A percentile compares a stretch with the other conserved stretches of the same genome.
phyloP scores from a whole-genome alignment of 1,140 invertebrate genomes.

The Heliconius eleuchia region DNA sequence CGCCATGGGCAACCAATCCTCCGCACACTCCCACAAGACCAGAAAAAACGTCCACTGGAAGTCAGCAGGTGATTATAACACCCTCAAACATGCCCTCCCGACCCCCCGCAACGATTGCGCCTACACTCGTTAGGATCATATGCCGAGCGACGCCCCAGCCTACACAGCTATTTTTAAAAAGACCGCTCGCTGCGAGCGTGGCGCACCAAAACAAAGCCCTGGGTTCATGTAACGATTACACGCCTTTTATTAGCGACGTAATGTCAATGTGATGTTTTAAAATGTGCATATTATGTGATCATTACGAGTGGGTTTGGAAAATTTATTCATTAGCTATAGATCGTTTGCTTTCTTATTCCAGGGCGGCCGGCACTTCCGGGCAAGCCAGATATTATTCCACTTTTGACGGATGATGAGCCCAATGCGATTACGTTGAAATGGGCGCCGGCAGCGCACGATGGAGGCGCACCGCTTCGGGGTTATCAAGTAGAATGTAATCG shows the following conservation, averaged over 20 bases:
- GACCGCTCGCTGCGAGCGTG: constrained; percentile 73
- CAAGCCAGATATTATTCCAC: constrained; percentile 87
- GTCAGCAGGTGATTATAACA: constrained; percentile 83
- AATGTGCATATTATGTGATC: background rate
- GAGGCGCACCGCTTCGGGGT: constrained; percentile 93
- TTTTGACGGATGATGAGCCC: constrained; percentile 86
- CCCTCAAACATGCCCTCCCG: constrained; percentile 32
- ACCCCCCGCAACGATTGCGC: constrained; percentile 17
- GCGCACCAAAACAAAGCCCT: constrained; percentile 77
- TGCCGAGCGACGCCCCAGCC: constrained; percentile 50
- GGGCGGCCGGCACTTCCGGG: constrained; percentile 89
- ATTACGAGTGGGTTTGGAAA: background rate
- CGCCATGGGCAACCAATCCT: constrained; percentile 80
- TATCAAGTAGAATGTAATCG: constrained; percentile 91
- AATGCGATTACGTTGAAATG: constrained; percentile 94
- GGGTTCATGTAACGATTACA: constrained; percentile 64
- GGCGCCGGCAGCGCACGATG: constrained; percentile 90
- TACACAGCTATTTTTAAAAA: constrained; percentile 73
- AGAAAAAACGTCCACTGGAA: constrained; percentile 88
- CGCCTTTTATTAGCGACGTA: constrained; percentile 8
- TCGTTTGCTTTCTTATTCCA: constrained; percentile 70
- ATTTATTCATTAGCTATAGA: background rate
- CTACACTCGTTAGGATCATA: constrained; percentile 29
- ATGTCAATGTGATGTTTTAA: background rate
- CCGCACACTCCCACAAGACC: constrained; percentile 76